Evolutionary conservation across 2,888 invertebrate genomes (phyloP).

Genomic region (Oithona nana): DNA sequence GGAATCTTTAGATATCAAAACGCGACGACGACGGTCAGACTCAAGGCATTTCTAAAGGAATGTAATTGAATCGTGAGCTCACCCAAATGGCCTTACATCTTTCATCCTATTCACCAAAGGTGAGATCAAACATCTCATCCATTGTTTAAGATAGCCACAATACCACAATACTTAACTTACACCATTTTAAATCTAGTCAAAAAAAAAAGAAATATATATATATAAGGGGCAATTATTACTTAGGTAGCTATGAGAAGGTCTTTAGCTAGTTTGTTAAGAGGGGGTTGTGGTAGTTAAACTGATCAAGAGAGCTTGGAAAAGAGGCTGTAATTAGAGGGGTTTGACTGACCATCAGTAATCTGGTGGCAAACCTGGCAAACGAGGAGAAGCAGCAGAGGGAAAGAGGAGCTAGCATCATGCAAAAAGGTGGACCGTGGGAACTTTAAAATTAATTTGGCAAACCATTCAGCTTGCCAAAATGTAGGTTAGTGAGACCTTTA

Average conservation of each 20-base stretch:
- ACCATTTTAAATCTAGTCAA: too few species aligned
- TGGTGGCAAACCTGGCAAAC: background rate
- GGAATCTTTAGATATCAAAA: background rate
- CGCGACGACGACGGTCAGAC: background rate
- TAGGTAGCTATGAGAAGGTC: too few species aligned
- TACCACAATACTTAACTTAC: too few species aligned
- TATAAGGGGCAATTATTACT: too few species aligned
- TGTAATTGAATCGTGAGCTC: background rate
- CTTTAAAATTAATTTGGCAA: background rate
- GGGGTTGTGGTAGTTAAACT: too few species aligned
- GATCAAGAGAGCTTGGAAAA: too few species aligned
- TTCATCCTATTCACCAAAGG: background rate
- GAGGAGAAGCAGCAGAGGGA: too few species aligned
- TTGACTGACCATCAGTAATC: background rate
- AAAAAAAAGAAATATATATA: too few species aligned
- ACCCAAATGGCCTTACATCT: background rate
- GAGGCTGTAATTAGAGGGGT: background rate
- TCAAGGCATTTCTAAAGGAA: background rate
- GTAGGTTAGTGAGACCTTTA: too few species aligned
- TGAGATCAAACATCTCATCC: background rate
- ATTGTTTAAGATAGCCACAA: too few species aligned
- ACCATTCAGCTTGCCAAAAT: too few species aligned
- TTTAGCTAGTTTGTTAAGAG: too few species aligned
- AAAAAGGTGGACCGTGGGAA: background rate
- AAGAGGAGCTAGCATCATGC: background rate